phyloP scores from a whole-genome alignment of 1,140 invertebrate genomes.

The Tetranychus urticae region DNA sequence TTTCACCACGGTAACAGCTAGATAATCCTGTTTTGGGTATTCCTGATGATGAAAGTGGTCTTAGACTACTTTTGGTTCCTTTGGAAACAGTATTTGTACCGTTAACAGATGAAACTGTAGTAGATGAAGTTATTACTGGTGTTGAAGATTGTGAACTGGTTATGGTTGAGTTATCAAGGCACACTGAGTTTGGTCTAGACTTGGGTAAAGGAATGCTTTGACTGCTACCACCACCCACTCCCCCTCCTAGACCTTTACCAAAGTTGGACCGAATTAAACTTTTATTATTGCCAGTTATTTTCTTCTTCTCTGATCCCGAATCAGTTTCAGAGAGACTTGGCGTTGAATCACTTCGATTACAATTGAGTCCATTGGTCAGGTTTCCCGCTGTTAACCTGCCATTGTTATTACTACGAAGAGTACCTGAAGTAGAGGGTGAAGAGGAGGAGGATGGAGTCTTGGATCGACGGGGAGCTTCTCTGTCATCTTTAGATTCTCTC shows the following conservation, averaged over 20 bases:
- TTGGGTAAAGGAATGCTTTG: background rate
- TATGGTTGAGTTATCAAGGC: background rate
- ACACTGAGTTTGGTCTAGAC: background rate
- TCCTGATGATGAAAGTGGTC: background rate
- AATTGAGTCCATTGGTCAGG: too few species aligned
- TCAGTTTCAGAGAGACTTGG: background rate
- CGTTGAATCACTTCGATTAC: background rate
- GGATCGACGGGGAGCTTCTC: too few species aligned
- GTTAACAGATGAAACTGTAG: too few species aligned
- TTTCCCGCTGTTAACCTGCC: too few species aligned
- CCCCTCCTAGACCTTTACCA: background rate
- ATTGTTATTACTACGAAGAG: too few species aligned
- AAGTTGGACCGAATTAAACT: background rate
- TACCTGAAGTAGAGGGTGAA: too few species aligned
- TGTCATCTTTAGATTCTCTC: too few species aligned
- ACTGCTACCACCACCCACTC: background rate
- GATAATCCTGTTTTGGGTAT: background rate
- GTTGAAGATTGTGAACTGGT: background rate
- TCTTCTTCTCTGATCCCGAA: background rate
- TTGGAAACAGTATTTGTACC: background rate
- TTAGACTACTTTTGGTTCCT: background rate
- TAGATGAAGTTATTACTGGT: too few species aligned
- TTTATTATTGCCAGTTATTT: background rate
- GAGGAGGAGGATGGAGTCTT: too few species aligned
- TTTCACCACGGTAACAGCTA: background rate